Base-by-base conservation (phyloP, 2,888 invertebrate genomes). In the Sialis lutaria region DNA sequence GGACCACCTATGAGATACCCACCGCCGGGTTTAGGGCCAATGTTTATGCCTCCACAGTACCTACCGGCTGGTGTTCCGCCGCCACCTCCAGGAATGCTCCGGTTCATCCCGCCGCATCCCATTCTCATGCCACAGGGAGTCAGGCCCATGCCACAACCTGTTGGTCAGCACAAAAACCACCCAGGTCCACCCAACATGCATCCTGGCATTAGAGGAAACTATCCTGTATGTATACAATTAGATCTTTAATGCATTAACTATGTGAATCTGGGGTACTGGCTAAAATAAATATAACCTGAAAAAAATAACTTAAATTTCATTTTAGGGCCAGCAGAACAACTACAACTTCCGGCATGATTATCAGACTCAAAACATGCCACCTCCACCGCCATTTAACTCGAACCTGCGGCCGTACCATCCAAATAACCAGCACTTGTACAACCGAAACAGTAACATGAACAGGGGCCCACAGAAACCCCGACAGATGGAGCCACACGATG, bases 401-500 rank as follows among this genome's bases (percentile, higher is more conserved):
- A 37, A 37, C 12, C 6, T 37, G 12, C 37, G 37, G 8, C 37
- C 7, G 7, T 32, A 53, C 51, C 50, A 55, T 42, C 12, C 37
- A 6, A 50, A 52, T 30, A 55, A 49, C 31, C 53, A 53, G 31
- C 61, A 33, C 33, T 33, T 37, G 22, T 33, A 43, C 33, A 31
- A 39, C 8, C 45, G 46, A 5, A 63, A 31, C 44, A 66, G 63
- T 48, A 65, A 67, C 47, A 66, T 58, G 40, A 67, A 68, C 12
- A 70, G 69, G n/a, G 68, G 67, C 0, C 67, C 58, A 6, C 68
- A 69, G 46, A 68, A 70, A 42, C 67, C 69, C 0, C 64, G 50
- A 52, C 45, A 13, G 31, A 48, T 53, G 6, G 51, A 53, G 35
- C 49, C 56, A 49, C 35, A 46, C 44, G 89, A 91, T 57, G 86